Evolutionary conservation across 1,140 invertebrate species (phyloP), one percentile per base, ranked within the genome.

Genomic region (Aradophagus sp.): DNA sequence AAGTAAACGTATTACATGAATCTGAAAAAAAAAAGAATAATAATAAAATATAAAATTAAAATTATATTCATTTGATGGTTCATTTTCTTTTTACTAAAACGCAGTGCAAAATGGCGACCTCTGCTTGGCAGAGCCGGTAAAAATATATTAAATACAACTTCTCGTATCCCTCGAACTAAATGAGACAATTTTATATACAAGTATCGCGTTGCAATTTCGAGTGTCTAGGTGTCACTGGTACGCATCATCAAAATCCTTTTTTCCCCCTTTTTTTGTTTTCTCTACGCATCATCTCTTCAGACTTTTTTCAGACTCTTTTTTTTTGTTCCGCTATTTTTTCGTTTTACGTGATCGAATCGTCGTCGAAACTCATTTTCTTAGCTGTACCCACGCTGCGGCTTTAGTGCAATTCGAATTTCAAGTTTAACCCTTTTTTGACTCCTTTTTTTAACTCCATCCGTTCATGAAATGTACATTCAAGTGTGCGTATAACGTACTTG

Each of bases 81-180:
- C 38, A 55, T 56, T 69, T 56, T 27, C 56, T 1, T 34, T 61
- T 69, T 61, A 68, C 56, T 62, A 69, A 69, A 69, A 69, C 66
- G 55, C 56, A 11, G 58, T 69, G 65, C 50, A 69, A 62, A 50
- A 44, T 55, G 47, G 36, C 50, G 56, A 42, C 36, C 41, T 58
- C 66, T 69, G 58, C 58, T 69, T 69, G 66, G 66, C 66, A 69
- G 52, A 69, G 50, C 6, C 31, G 42, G 12, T 36, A 19, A 56
- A 62, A 69, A 62, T 62, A 70, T 70, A 70, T 70, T 63, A 70
- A 70, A 70, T 70, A 63, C 45, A 70, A 70, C 31, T 41, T 55
- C 16, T 61, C 45, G 48, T 63, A 53, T 65, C 32, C 47, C 47
- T 71, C 34, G 23, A 71, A 63, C 19, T 44, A 59, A 71, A 63